Base-by-base conservation (phyloP, 2,888 invertebrate species). In the Diarsia dahlii region DNA sequence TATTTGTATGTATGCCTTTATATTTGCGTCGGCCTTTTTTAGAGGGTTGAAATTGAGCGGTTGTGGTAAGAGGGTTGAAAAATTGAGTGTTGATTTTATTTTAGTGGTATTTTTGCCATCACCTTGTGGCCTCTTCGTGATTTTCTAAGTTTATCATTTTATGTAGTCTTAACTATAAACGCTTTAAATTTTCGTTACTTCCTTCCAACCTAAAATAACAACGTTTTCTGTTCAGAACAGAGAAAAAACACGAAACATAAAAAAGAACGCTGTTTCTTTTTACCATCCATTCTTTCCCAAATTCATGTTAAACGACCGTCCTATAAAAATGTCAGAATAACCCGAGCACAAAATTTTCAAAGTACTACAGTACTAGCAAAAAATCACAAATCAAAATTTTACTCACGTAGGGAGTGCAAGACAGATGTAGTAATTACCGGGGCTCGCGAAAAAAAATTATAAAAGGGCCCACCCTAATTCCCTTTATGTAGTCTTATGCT, bases 341-440 rank as follows among this genome's bases (percentile, higher is more conserved):
- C 4, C 15, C 15, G 0, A 4, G 12, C 20, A 1, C 6, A 8
- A 63, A 54, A 63, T 58, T 73, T 68, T 34, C 10, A 28, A 28
- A 28, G 28, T 28, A 28, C n/a, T n/a, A 45, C 45, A 66, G 68
- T 58, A 76, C 23, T 9, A 23, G 39, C 67, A 75, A 76, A 79
- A 74, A 71, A 71, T n/a, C 3, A 45, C 46, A 64, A 64, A 56
- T 56, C 50, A 63, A 54, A 66, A 82, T 74, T 46, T 66, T 71
- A 3, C 64, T 68, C 85, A 77, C 84, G 80, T 81, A 60, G 50
- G 45, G 34, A 20, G n/a, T 76, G 64, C 75, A 84, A 85, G 64
- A 79, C 66, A 75, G 64, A 84, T 68, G 65, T 68, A 78, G 70
- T 85, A 77, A 80, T 85, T 82, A 65, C 66, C 65, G 63, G 34